Base-by-base conservation (phyloP, 2,888 invertebrate genomes). In the Pristionchus entomophagus region DNA sequence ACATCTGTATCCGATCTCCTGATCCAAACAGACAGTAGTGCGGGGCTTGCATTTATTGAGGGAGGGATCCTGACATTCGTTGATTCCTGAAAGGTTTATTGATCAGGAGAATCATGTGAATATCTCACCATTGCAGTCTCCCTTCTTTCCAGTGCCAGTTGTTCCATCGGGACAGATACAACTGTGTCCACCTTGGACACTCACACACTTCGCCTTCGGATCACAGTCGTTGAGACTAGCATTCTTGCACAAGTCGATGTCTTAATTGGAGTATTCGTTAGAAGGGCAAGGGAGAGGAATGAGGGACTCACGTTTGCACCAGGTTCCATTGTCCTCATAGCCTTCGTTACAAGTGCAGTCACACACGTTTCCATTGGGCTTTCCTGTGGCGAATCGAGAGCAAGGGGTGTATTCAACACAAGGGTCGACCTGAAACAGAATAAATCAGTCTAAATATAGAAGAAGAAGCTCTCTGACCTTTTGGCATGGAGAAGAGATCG, bases 271-370 rank as follows among this genome's bases (percentile, higher is more conserved):
- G 56, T 14, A 17, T 17, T 5, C 56, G 56, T 10, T 8, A 5
- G 56, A 5, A 5, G 32, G 65, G 14, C n/a, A n/a, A 6, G 32
- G 32, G 17, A 35, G 59, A 26, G 59, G 41, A 2, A 45, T 2
- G 1, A 26, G 14, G 41, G 12, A 77, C 84, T 78, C 41, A 85
- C 78, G 35, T 26, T 78, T 85, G 62, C 85, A 85, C 85, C 85
- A 85, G 2, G 85, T 85, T 38, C 85, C 85, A 26, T 85, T 78
- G 14, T 78, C 85, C 29, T 45, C 26, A 38, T 85, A 85, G n/a
- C 85, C 85, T 1, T 14, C 10, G 26, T 85, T 85, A 62, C 85
- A 85, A 2, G 78, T 41, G 45, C 85, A 85, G 3, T 85, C 45
- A 53, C 65, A 85, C 32, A 35, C 22, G 49, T 35, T 51, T 38